Conservation (phyloP, 2,113 vertebrate genomes). For the Centrocercus urophasianus region DNA sequence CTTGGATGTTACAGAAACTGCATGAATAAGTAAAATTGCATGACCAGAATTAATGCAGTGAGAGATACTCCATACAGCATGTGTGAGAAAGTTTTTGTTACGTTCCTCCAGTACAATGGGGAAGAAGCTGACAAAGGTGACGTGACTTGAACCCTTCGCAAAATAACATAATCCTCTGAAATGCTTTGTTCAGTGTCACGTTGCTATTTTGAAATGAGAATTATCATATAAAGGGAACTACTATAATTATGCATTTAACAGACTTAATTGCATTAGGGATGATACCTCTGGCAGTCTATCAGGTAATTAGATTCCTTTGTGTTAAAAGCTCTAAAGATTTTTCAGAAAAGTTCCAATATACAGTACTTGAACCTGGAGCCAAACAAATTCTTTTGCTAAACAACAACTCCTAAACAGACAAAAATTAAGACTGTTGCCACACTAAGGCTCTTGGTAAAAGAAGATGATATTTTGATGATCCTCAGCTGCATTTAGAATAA, state of each 20-base stretch:
- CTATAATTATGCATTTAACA: not conserved
- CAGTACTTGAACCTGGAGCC: not conserved
- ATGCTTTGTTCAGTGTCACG: not conserved
- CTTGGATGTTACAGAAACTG: constrained; percentile 29
- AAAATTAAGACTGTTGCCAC: not conserved
- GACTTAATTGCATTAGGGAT: not conserved
- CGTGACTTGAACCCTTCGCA: not conserved
- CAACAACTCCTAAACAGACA: not conserved
- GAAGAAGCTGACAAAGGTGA: not conserved
- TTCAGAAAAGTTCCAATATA: not conserved
- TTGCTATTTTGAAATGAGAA: not conserved
- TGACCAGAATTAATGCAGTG: constrained; percentile 4
- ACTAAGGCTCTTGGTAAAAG: not conserved
- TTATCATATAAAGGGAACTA: not conserved
- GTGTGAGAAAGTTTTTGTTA: not conserved
- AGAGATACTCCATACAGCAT: not conserved
- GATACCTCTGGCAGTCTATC: not conserved
- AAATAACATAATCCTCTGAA: not conserved
- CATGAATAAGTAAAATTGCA: constrained; percentile 31
- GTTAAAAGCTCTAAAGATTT: not conserved
- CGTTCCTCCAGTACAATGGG: not conserved
- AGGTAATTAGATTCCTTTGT: not conserved
- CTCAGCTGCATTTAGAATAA: not conserved
- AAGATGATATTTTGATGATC: not conserved
- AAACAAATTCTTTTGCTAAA: not conserved